A percentile compares a stretch with the other conserved stretches of the same genome.
phyloP scores from a whole-genome alignment of 2,113 vertebrate species.

The Chitala chitala region DNA sequence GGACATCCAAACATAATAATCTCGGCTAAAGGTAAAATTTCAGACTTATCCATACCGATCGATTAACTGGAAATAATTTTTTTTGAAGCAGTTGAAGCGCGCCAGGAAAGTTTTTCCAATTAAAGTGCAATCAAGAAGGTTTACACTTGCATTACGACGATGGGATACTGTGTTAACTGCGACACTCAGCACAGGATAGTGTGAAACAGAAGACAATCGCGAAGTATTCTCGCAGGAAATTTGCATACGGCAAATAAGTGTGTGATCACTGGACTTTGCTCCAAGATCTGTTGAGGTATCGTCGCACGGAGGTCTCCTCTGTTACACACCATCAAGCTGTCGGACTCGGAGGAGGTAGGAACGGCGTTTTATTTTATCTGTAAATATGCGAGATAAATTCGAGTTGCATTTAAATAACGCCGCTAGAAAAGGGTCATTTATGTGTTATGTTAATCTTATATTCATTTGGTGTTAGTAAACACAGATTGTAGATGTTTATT shows the following conservation, averaged over 20 bases:
- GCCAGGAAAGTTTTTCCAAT: not conserved
- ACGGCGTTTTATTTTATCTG: not conserved
- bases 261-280: conserved; percentile 4
- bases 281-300: not conserved
- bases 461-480: too few species aligned
- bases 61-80: not conserved
- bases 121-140: not conserved
- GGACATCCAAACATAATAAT: conserved; percentile 29
- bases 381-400: not conserved
- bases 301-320: conserved; percentile 13
- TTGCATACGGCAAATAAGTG: not conserved
- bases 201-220: not conserved
- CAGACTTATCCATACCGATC: not conserved
- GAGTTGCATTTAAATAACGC: not conserved
- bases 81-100: not conserved
- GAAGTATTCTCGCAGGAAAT: not conserved
- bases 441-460: too few species aligned
- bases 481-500: too few species aligned
- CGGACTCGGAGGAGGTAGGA: conserved; percentile 28
- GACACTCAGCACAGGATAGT: not conserved
- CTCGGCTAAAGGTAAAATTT: not conserved
- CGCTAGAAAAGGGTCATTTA: too few species aligned
- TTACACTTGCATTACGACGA: not conserved
- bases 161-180: not conserved
- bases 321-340: conserved; percentile 16